Conservation (phyloP, 2,113 vertebrate genomes). For the Sylvia atricapilla region DNA sequence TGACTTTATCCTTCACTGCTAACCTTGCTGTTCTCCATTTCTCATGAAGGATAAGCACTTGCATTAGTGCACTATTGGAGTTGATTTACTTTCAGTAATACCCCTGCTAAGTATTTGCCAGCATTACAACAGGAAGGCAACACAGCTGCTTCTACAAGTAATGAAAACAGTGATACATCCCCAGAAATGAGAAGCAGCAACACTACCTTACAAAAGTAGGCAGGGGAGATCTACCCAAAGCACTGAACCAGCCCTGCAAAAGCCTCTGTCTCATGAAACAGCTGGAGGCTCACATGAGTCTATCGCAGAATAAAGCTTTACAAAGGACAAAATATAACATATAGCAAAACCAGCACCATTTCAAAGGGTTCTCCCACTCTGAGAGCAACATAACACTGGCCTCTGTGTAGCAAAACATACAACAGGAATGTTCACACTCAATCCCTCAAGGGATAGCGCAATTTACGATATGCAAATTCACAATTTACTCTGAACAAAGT, state of each 20-base stretch:
- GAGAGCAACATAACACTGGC: accelerated
- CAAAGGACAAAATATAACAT: neutral
- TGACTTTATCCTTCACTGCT: neutral
- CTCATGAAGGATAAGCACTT: neutral
- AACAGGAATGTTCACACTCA: neutral
- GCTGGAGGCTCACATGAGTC: neutral
- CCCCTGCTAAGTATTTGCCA: neutral
- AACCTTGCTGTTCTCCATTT: neutral
- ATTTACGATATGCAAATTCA: neutral
- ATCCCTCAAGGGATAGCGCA: neutral
- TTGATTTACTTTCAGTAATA: neutral
- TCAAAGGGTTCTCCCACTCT: accelerated
- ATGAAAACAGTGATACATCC: neutral
- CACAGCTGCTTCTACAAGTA: neutral
- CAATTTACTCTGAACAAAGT: neutral
- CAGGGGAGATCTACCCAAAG: neutral
- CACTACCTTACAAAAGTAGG: neutral
- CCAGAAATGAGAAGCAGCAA: neutral
- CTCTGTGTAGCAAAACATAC: neutral
- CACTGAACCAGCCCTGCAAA: neutral
- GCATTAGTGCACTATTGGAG: neutral
- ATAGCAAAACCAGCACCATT: neutral
- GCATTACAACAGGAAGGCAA: neutral
- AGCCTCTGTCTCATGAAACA: neutral
- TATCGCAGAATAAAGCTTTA: neutral